These are phyloP conservation scores for Sebastes variabilis DNA, from an alignment of 2,797 vertebrate species.

Conservation along the genomic window DNA sequence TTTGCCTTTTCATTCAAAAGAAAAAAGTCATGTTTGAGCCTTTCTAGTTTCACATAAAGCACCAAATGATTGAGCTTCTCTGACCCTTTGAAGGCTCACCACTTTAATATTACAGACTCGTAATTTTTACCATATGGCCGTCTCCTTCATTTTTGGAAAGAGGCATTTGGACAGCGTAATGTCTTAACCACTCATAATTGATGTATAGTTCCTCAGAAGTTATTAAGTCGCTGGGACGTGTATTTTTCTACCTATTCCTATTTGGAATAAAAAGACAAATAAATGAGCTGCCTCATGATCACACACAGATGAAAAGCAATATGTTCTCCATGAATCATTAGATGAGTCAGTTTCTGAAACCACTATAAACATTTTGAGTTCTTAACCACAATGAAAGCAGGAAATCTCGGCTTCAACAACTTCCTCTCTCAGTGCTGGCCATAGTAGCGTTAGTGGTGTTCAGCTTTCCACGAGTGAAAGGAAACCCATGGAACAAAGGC, in stretches of 20 bases:
- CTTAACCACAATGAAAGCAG: conserved; percentile 92
- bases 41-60: conserved; percentile 42
- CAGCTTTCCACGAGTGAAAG: conserved; percentile 85
- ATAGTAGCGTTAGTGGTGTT: conserved; percentile 82
- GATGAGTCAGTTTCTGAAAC: conserved; percentile 98
- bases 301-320: conserved; percentile 88
- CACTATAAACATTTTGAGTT: conserved; percentile 91
- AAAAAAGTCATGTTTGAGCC: conserved; percentile 27
- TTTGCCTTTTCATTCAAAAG: conserved; percentile 21
- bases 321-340: conserved; percentile 92
- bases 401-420: conserved; percentile 97
- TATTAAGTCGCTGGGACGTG: conserved; percentile 32
- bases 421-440: conserved; percentile 92
- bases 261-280: conserved; percentile 58
- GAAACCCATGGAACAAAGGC: conserved; percentile 89
- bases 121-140: conserved; percentile 70
- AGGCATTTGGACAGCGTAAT: conserved; percentile 48
- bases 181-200: conserved; percentile 56
- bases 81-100: conserved; percentile 56
- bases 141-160: conserved; percentile 50
- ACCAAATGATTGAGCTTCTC: conserved; percentile 48
- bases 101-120: conserved; percentile 65
- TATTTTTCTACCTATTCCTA: conserved; percentile 40
- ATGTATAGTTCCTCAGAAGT: conserved; percentile 42
- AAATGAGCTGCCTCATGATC: conserved; percentile 80